A percentile compares a stretch with the other conserved stretches of the same genome.
These are phyloP conservation scores for Gisinianus flammeolus DNA, from an alignment of 2,888 invertebrate genomes.

Conservation along the genomic window DNA sequence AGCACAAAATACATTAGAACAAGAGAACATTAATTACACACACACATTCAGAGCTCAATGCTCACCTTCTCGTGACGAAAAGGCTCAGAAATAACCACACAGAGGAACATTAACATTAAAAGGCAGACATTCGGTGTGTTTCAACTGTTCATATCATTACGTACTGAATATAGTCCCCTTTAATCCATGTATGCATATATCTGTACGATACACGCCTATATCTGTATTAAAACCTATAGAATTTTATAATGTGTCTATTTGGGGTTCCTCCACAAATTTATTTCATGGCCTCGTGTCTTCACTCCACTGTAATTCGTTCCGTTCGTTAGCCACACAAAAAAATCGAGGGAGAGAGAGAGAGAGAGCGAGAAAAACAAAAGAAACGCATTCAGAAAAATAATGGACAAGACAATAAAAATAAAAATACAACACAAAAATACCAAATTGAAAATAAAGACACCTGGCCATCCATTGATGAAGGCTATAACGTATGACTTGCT, in stretches of 20 bases:
- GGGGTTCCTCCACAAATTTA: not conserved
- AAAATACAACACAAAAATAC: not conserved
- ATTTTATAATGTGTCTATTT: conserved; percentile 9
- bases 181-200: not conserved
- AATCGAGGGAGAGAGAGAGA: not conserved
- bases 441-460: conserved; percentile 20
- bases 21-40: conserved; percentile 27
- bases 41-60: not conserved
- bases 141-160: not conserved
- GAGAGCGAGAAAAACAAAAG: not conserved
- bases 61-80: not conserved
- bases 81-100: conserved; percentile 9
- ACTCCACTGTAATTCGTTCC: conserved; percentile 19
- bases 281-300: conserved; percentile 24
- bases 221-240: not conserved
- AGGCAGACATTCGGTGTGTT: not conserved
- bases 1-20: not conserved
- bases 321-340: conserved; percentile 23
- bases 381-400: conserved; percentile 6
- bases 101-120: not conserved
- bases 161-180: not conserved
- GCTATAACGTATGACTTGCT: conserved; percentile 3
- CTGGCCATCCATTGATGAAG: too few species aligned
- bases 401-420: conserved; percentile 30
- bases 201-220: not conserved